phyloP scores from a whole-genome alignment of 2,888 invertebrate genomes.

The Xestia ashworthii region DNA sequence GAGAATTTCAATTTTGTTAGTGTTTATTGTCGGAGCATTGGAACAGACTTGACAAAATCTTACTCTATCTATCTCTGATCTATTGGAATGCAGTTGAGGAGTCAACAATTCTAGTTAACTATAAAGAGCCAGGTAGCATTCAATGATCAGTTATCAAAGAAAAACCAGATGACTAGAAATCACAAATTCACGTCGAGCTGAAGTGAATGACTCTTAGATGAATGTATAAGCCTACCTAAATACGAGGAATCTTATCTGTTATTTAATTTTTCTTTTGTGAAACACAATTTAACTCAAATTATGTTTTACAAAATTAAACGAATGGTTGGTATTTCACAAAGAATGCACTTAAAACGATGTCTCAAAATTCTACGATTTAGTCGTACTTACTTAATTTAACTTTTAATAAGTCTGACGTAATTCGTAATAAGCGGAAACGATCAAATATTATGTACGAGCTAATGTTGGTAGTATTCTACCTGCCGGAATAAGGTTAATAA shows the following conservation, averaged over 20 bases:
- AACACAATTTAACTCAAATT: conserved; percentile 17
- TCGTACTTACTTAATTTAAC: conserved; percentile 28
- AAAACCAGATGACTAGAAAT: neutral
- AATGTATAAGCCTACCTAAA: neutral
- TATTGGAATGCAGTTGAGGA: neutral
- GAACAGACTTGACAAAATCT: neutral
- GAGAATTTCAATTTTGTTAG: conserved; percentile 11
- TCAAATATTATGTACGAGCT: conserved; percentile 51
- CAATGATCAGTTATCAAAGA: neutral
- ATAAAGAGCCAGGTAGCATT: neutral
- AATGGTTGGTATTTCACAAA: conserved; percentile 38
- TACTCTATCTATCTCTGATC: neutral
- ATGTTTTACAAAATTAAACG: conserved; percentile 31
- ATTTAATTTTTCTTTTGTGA: neutral
- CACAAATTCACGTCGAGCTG: neutral
- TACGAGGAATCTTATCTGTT: neutral
- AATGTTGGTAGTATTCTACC: conserved; percentile 40
- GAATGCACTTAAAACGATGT: conserved; percentile 44
- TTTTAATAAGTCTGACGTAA: conserved; percentile 62
- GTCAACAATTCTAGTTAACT: neutral
- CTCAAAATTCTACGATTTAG: conserved; percentile 43
- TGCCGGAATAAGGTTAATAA: conserved; percentile 62
- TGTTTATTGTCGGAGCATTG: neutral
- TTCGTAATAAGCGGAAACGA: conserved; percentile 63
- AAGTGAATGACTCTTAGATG: neutral